Evolutionary conservation across 2,113 vertebrate species (phyloP).

Genomic region (Psophia crepitans): DNA sequence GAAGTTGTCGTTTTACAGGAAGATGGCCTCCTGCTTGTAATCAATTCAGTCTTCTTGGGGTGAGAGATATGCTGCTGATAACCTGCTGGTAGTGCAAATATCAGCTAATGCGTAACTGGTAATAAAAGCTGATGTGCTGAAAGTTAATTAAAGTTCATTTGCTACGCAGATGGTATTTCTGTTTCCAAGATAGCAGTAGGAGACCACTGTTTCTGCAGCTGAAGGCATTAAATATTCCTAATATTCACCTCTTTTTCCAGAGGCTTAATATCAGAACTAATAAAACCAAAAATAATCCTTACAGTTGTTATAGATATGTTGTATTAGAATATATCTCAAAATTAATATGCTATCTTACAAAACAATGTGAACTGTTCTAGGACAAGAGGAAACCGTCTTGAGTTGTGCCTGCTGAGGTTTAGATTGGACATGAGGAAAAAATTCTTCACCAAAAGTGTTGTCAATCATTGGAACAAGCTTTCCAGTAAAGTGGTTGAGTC

Average conservation of each 20-base stretch:
- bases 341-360: not conserved
- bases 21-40: not conserved
- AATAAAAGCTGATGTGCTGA: not conserved
- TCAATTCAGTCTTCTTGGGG: not conserved
- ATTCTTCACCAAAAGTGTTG: too few species aligned
- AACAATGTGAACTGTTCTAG: not conserved
- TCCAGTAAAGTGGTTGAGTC: too few species aligned
- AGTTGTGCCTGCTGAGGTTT: too few species aligned
- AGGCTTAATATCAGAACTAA: not conserved
- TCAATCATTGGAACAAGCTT: too few species aligned
- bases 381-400: too few species aligned
- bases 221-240: not conserved
- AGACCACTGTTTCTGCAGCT: not conserved
- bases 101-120: not conserved
- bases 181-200: not conserved
- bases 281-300: not conserved
- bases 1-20: not conserved
- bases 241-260: not conserved
- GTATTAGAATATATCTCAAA: not conserved
- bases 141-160: not conserved
- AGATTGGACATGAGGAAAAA: too few species aligned
- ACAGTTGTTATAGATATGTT: not conserved
- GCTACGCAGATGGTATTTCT: not conserved
- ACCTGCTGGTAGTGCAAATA: not conserved
- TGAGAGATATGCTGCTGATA: not conserved